Evolutionary conservation across 2,888 invertebrate genomes (phyloP).

Genomic region (Dendrolimus pini): DNA sequence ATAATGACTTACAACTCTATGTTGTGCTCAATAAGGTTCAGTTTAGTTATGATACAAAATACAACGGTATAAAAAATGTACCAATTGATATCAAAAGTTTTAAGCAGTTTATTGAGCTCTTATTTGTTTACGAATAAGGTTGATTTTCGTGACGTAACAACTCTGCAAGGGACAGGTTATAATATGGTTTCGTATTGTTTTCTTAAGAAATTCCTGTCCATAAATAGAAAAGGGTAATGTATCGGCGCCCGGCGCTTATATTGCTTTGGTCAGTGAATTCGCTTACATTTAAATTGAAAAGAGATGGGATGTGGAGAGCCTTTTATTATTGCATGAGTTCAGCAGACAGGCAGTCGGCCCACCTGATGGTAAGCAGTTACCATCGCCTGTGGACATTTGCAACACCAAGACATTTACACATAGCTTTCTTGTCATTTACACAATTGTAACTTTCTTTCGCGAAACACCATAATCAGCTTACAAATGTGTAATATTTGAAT

Average conservation of each 20-base stretch:
- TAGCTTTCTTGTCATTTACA: not conserved
- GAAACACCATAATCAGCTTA: not conserved
- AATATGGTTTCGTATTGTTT: conserved; percentile 44
- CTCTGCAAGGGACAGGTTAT: conserved; percentile 7
- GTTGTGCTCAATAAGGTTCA: conserved; percentile 13
- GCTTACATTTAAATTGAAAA: not conserved
- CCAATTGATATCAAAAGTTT: not conserved
- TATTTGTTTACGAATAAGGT: conserved; percentile 8
- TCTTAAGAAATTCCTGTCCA: conserved; percentile 65
- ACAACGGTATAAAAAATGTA: conserved; percentile 9
- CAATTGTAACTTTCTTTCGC: not conserved
- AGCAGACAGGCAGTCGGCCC: too few species aligned
- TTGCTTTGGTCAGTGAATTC: conserved; percentile 11
- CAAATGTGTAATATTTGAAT: not conserved
- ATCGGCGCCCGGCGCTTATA: conserved; percentile 36
- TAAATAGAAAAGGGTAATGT: conserved; percentile 57
- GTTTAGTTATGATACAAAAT: conserved; percentile 9
- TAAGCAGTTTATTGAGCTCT: conserved; percentile 3
- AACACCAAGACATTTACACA: not conserved
- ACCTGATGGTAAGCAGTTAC: too few species aligned
- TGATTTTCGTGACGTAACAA: conserved; percentile 6
- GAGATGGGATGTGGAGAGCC: too few species aligned
- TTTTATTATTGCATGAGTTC: too few species aligned
- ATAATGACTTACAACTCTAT: too few species aligned
- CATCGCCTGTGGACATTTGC: too few species aligned